Evolutionary conservation across 2,888 invertebrate genomes (phyloP), one percentile per base, ranked within the genome.

Genomic region (Andricus quercusramuli): DNA sequence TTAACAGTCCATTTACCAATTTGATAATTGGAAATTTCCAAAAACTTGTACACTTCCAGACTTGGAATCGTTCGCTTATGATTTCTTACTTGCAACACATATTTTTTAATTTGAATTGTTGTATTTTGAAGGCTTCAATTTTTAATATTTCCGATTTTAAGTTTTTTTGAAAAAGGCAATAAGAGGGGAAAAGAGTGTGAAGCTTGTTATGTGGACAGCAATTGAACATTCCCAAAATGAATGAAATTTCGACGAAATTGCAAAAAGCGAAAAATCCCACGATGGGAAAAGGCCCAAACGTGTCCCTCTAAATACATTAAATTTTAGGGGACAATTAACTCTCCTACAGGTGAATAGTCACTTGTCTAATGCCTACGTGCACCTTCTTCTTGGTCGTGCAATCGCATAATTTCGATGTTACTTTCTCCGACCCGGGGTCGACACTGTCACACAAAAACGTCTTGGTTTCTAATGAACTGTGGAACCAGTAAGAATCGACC

Each of bases 301-400:
- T 74, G 56, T 9, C 37, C 51, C 56, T 74, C 13, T 56, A 32
- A 56, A 74, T 37, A 74, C 29, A 56, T 74, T 56, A n/a, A 56
- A 74, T 37, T 70, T 25, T n/a, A 56, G 1, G 15, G 11, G 56
- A 56, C 29, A 32, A 70, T 74, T 74, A 56, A 32, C 56, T 32
- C n/a, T 20, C n/a, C 51, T 56, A n/a, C 56, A 74, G 74, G 74
- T 74, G 74, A 74, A 74, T 51, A 74, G n/a, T 37, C 74, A 74
- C 74, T 74, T 74, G 74, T 32, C 17, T 64, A 64, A 64, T 64
- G 15, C 32, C 51, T 1, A 22, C 11, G 37, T 37, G 74, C 56
- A 56, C 56, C 51, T 51, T 74, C 11, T 74, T 20, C 47, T 74
- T n/a, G 56, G 32, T 11, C 74, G 74, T 74, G 74, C 32, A 32